Evolutionary conservation across 2,888 invertebrate genomes (phyloP), one percentile per base, ranked within the genome.

Genomic region (Imbricaverruca yamaguchii): DNA sequence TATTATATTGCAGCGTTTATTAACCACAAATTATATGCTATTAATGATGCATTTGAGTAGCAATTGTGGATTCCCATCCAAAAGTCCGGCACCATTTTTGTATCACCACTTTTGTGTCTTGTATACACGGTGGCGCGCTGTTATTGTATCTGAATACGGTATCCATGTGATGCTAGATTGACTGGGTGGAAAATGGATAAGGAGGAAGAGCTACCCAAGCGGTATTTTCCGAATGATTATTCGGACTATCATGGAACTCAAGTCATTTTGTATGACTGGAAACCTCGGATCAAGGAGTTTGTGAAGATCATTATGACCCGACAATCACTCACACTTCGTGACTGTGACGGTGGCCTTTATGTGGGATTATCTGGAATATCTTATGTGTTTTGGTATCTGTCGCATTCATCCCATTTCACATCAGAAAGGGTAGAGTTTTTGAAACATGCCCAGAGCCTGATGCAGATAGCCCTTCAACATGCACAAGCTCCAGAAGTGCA

Each of bases 341-440:
- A 85, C 84, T 82, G 84, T 83, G 89, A 91, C 85, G 91, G 92
- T 12, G 93, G 92, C 0, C 85, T 93, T 3, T 93, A 93, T 86
- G 90, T 92, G 77, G 93, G 93, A 0, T 87, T 91, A 59, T 90
- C 91, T 77, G 93, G 95, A 15, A 89, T 93, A 80, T 91, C 93
- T 0, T 95, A 91, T 86, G 93, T 93, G 92, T 92, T 92, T 85
- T 92, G 92, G 86, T 90, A 91, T 85, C 86, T 94, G 81, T 89
- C 91, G 23, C 90, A 90, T 85, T 90, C 90, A 80, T 87, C 90
- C 0, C 85, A 86, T 15, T 84, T 86, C 81, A 81, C 81, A 11
- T 82, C 82, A 18, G 83, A 84, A 23, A 84, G 84, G 78, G 83
- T 85, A 15, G 85, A 87, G 2, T 91, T 90, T 81, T 84, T 93